These are phyloP conservation scores for Archocentrus centrarchus DNA, from an alignment of 2,113 vertebrate species.

Conservation along the genomic window DNA sequence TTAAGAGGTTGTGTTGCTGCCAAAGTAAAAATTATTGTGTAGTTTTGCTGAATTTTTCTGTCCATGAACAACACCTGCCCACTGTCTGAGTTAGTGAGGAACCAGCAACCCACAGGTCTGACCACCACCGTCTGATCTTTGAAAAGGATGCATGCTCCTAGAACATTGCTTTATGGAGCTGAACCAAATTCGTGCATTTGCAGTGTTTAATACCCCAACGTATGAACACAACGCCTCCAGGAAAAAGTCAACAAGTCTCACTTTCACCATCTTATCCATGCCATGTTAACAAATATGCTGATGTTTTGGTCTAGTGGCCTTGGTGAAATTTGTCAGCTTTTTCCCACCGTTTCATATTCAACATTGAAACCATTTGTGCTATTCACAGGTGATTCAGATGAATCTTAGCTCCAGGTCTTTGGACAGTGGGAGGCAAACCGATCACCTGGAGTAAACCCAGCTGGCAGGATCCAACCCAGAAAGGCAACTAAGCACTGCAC, in stretches of 20 bases:
- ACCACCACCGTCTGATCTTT: not conserved
- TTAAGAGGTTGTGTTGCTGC: rapidly evolving
- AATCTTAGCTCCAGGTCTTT: not conserved
- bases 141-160: not conserved
- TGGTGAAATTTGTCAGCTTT: not conserved
- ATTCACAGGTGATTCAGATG: not conserved
- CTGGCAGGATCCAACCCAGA: constrained; percentile 1
- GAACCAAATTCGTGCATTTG: not conserved
- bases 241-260: not conserved
- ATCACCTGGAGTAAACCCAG: constrained; percentile 3
- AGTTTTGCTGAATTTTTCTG: not conserved
- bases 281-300: not conserved
- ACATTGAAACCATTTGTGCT: not conserved
- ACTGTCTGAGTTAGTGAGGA: not conserved
- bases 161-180: not conserved
- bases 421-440: not conserved
- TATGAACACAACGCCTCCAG: too few species aligned
- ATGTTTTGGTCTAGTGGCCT: not conserved
- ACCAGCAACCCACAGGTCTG: not conserved
- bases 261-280: not conserved
- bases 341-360: not conserved
- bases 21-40: not conserved
- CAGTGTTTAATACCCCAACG: not conserved
- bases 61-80: not conserved
- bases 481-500: not conserved